Evolutionary conservation across 1,140 invertebrate species (phyloP), one percentile per base, ranked within the genome.

Genomic region (Dinothrombium tinctorium): DNA sequence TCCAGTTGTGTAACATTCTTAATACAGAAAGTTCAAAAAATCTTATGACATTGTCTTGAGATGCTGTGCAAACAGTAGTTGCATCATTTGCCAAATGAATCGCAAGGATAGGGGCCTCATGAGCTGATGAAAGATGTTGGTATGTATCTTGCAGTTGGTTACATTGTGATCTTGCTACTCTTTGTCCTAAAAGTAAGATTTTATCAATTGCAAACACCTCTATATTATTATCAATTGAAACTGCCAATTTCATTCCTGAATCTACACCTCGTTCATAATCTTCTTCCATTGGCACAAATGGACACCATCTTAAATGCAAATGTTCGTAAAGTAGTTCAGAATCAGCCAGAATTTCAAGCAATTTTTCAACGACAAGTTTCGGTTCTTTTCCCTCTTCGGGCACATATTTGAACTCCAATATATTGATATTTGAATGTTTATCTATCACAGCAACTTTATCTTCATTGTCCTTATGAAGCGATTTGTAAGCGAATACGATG

Each of bases 161-260:
- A n/a, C n/a, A n/a, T n/a, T n/a, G n/a, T n/a, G n/a, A n/a, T 38
- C 37, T 25, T 19, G 20, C 14, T 38, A 22, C 26, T 38, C 37
- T 38, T 38, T 24, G 24, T 12, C 37, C 22, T 15, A 6, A 26
- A 26, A 12, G 9, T 14, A 25, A 14, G 1, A 38, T 15, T 4
- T 21, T n/a, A 19, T 19, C 37, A 26, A 15, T 24, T 23, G 17
- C 22, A 38, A 19, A 26, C 1, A 38, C 24, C 17, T 38, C 37
- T 15, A 26, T 26, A 9, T 12, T 25, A n/a, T 38, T 38, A 14
- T 38, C 37, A 25, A 12, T 25, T 14, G 37, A 24, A 9, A 38
- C 19, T 2, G 22, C 37, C 9, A 38, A 26, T 7, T 38, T 38
- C 22, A 26, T 38, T 1, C 37, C 37, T 2, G 11, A 17, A 25